These are phyloP conservation scores for Echinarachnius parma DNA, from an alignment of 53 echinoderm and acorn worm species.

Conservation along the genomic window DNA sequence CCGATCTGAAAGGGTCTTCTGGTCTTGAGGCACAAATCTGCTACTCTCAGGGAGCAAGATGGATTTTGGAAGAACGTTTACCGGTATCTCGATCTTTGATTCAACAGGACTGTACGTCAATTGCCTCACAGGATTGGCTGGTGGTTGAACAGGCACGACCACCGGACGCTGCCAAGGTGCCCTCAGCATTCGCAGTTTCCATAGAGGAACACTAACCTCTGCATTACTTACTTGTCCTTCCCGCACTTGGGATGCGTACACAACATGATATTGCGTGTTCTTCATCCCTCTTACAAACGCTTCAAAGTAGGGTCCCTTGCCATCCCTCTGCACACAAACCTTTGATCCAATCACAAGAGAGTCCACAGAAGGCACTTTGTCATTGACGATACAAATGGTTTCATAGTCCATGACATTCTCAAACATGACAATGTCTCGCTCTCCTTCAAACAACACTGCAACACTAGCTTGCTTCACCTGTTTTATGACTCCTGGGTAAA, in stretches of 20 bases:
- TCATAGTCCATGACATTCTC: slow-evolving; percentile 47
- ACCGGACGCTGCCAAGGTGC: slow-evolving; percentile 72
- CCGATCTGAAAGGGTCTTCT: slow-evolving; percentile 29
- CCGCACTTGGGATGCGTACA: neutral
- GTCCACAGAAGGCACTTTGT: slow-evolving; percentile 71
- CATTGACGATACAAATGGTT: slow-evolving; percentile 59
- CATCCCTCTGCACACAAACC: slow-evolving; percentile 76
- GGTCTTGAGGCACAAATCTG: slow-evolving; percentile 1
- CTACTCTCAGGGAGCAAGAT: neutral
- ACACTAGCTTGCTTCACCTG: slow-evolving; percentile 61
- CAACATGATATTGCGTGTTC: slow-evolving; percentile 55
- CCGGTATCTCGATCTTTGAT: neutral
- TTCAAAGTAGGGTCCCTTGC: slow-evolving; percentile 53
- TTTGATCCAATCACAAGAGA: slow-evolving; percentile 62
- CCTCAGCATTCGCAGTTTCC: slow-evolving; percentile 74
- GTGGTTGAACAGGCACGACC: slow-evolving; percentile 24
- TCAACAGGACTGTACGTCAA: slow-evolving; percentile 70
- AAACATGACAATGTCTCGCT: slow-evolving; percentile 49
- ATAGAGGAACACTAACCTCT: slow-evolving; percentile 61
- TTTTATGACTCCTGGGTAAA: slow-evolving; percentile 73
- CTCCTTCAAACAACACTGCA: slow-evolving; percentile 69
- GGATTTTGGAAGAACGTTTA: neutral
- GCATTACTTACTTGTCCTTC: slow-evolving; percentile 20
- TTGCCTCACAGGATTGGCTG: slow-evolving; percentile 58
- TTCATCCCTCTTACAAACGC: slow-evolving; percentile 60